Conservation (phyloP, 2,113 vertebrate species). For the Protobothrops mucrosquamatus region DNA sequence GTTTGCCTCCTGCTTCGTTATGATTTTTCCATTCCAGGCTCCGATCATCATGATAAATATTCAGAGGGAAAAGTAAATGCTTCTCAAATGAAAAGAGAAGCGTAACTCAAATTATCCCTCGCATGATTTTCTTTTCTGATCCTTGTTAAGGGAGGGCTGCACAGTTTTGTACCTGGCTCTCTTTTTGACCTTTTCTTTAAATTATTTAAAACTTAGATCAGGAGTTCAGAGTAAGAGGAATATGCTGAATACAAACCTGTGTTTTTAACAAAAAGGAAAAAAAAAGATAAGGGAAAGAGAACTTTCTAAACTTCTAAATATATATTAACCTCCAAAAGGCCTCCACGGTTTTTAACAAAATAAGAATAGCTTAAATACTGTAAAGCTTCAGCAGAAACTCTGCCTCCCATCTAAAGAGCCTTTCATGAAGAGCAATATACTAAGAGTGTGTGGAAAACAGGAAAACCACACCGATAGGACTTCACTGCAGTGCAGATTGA, state of each 20-base stretch:
- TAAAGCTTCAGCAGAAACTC: slow-evolving; percentile 69
- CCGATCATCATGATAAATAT: slow-evolving; percentile 64
- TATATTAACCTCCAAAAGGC: slow-evolving; percentile 73
- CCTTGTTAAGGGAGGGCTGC: slow-evolving; percentile 62
- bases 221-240: slow-evolving; percentile 71
- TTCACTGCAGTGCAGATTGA: slow-evolving; percentile 62
- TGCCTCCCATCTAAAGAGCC: slow-evolving; percentile 60
- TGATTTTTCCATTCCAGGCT: slow-evolving; percentile 28
- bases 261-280: not conserved
- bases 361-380: slow-evolving; percentile 71
- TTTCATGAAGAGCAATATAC: slow-evolving; percentile 59
- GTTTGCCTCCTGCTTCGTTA: slow-evolving; percentile 57
- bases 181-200: slow-evolving; percentile 78
- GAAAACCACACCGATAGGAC: slow-evolving; percentile 19
- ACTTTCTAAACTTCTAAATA: slow-evolving; percentile 71
- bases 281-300: not conserved
- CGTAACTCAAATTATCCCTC: slow-evolving; percentile 69
- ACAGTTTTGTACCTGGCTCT: slow-evolving; percentile 66
- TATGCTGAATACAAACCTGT: slow-evolving; percentile 67
- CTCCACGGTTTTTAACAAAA: slow-evolving; percentile 75
- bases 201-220: slow-evolving; percentile 81
- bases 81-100: slow-evolving; percentile 40
- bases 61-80: slow-evolving; percentile 54
- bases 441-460: slow-evolving; percentile 52
- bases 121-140: slow-evolving; percentile 67